Conservation (phyloP, 2,888 invertebrate genomes). For the Nipponacmea schrenckii region DNA sequence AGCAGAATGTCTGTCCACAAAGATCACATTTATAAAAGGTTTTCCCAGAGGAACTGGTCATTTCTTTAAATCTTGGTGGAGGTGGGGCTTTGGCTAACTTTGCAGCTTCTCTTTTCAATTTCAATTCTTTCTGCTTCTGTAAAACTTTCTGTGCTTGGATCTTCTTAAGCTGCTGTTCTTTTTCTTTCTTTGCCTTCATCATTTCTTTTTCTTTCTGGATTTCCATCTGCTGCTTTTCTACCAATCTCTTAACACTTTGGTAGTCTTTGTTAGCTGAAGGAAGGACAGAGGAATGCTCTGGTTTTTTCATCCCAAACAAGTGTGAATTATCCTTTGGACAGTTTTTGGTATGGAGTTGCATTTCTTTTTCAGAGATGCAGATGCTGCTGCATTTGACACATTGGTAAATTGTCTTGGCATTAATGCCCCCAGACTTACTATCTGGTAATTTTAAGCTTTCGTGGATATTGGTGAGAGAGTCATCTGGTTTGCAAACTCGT, state of each 20-base stretch:
- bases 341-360: neutral
- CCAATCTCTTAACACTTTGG: neutral
- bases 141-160: neutral
- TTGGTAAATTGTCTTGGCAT: neutral
- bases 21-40: slow-evolving; percentile 30
- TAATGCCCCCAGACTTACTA: neutral
- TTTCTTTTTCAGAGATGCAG: neutral
- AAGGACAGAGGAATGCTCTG: neutral
- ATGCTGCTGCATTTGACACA: slow-evolving; percentile 1
- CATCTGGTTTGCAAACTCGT: slow-evolving; percentile 32
- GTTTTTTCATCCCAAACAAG: neutral
- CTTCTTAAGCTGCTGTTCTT: neutral
- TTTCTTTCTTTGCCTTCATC: neutral
- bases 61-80: slow-evolving; percentile 26
- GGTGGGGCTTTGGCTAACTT: slow-evolving; percentile 8
- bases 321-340: neutral
- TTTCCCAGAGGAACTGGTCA: slow-evolving; percentile 32
- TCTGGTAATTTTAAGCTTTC: neutral
- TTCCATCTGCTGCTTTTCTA: neutral
- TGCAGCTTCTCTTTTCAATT: neutral
- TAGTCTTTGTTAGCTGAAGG: neutral
- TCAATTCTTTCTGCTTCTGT: neutral
- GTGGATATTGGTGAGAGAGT: neutral
- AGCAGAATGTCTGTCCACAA: slow-evolving; percentile 35
- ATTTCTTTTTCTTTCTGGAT: neutral